Conservation (phyloP, 2,113 vertebrate species). For the Chitala chitala region DNA sequence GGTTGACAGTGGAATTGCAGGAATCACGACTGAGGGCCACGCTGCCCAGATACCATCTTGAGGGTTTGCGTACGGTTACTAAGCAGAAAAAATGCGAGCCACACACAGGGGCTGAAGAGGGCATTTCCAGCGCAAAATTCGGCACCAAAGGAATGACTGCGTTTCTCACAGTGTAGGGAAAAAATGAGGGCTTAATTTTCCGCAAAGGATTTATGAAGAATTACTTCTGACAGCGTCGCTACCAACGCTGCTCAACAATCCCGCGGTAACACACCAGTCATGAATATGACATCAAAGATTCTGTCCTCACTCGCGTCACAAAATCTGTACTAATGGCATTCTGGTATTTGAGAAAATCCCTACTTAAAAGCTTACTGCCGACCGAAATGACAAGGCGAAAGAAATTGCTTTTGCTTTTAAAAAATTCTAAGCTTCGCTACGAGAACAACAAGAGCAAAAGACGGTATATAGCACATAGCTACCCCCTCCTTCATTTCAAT, state of each 20-base stretch:
- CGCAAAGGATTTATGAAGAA: conserved; percentile 63
- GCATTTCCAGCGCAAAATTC: conserved; percentile 32
- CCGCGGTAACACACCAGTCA: conserved; percentile 58
- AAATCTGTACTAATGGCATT: conserved; percentile 61
- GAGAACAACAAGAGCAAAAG: conserved; percentile 13
- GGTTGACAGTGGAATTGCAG: conserved; percentile 15
- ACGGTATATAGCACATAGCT: neutral
- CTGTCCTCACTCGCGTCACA: conserved; percentile 58
- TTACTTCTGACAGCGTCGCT: conserved; percentile 62
- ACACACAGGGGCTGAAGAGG: neutral
- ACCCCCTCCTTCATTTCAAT: conserved; percentile 18
- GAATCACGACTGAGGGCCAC: neutral
- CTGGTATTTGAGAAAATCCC: conserved; percentile 65
- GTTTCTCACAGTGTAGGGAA: too few species aligned
- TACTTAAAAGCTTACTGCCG: conserved; percentile 61
- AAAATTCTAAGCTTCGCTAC: conserved; percentile 34
- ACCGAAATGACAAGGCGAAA: conserved; percentile 60
- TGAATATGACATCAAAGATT: conserved; percentile 64
- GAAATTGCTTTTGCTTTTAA: conserved; percentile 66
- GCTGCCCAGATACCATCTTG: neutral
- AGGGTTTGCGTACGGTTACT: conserved; percentile 8
- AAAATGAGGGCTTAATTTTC: conserved; percentile 65
- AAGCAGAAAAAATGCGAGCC: neutral
- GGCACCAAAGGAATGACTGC: neutral
- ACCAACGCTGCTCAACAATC: conserved; percentile 50